phyloP scores from a whole-genome alignment of 2,888 invertebrate species.

The Drosophila kambysellisi region DNA sequence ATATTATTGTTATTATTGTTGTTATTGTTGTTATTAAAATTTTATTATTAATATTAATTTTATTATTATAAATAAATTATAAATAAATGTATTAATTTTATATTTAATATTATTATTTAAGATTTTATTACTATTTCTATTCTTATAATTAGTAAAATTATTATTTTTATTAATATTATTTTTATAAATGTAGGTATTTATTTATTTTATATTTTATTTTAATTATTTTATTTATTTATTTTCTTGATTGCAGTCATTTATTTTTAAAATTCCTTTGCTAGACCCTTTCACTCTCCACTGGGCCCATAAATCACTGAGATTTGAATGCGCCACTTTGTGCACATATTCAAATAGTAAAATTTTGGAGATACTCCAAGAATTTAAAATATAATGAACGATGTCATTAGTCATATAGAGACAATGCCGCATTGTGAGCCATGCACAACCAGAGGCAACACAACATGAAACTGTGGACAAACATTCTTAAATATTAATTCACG shows the following conservation, averaged over 20 bases:
- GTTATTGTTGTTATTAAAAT: not conserved
- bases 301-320: not conserved
- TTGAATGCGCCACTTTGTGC: slow-evolving; percentile 31
- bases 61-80: too few species aligned
- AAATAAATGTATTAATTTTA: too few species aligned
- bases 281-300: not conserved
- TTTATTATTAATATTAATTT: too few species aligned
- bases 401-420: slow-evolving; percentile 83
- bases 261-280: not conserved
- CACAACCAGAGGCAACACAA: slow-evolving; percentile 12
- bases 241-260: not conserved
- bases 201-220: not conserved
- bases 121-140: not conserved
- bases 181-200: not conserved
- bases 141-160: not conserved
- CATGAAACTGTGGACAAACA: slow-evolving; percentile 36
- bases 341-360: slow-evolving; percentile 36
- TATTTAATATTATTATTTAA: not conserved
- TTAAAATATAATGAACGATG: slow-evolving; percentile 83
- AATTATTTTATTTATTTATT: not conserved
- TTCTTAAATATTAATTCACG: slow-evolving; percentile 75
- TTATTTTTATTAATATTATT: not conserved
- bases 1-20: not conserved
- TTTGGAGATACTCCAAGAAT: slow-evolving; percentile 81
- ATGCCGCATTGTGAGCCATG: slow-evolving; percentile 56